Conservation (phyloP, 2,888 invertebrate genomes). For the Diarsia dahlii region DNA sequence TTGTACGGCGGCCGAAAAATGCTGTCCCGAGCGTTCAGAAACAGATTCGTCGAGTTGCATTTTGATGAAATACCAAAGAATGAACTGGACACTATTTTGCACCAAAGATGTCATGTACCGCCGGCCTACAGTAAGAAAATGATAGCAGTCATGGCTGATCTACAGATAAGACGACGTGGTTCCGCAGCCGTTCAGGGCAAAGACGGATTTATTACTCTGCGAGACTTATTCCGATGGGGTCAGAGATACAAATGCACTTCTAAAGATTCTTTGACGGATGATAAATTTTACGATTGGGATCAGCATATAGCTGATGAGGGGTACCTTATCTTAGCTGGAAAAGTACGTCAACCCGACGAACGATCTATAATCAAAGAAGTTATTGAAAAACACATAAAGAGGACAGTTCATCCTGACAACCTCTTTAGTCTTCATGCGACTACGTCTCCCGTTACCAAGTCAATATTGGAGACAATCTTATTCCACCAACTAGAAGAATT, state of each 20-base stretch:
- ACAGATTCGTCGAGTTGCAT: slow-evolving; percentile 99
- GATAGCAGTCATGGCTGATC: slow-evolving; percentile 97
- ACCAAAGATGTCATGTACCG: slow-evolving; percentile 96
- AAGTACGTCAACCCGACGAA: slow-evolving; percentile 96
- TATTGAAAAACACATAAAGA: slow-evolving; percentile 94
- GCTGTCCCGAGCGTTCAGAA: slow-evolving; percentile 98
- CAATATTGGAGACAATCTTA: slow-evolving; percentile 92
- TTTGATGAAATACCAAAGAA: slow-evolving; percentile 97
- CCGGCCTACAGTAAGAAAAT: slow-evolving; percentile 97
- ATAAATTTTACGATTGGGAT: slow-evolving; percentile 97
- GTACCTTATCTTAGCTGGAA: slow-evolving; percentile 97
- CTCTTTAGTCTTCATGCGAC: slow-evolving; percentile 93
- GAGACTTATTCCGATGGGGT: slow-evolving; percentile 99
- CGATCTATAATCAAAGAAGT: slow-evolving; percentile 95
- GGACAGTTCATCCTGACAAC: slow-evolving; percentile 92
- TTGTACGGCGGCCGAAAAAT: slow-evolving; percentile 99
- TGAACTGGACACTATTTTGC: slow-evolving; percentile 97
- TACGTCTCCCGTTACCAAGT: slow-evolving; percentile 94
- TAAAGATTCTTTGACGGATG: slow-evolving; percentile 88
- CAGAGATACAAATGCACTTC: slow-evolving; percentile 96
- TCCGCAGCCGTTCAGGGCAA: slow-evolving; percentile 98
- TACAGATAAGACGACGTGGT: slow-evolving; percentile 95
- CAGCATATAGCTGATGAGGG: slow-evolving; percentile 99
- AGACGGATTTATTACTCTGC: slow-evolving; percentile 97
- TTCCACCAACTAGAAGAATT: slow-evolving; percentile 91